Evolutionary conservation across 2,888 invertebrate species (phyloP), one percentile per base, ranked within the genome.

Genomic region (Megalurothrips usitatus): DNA sequence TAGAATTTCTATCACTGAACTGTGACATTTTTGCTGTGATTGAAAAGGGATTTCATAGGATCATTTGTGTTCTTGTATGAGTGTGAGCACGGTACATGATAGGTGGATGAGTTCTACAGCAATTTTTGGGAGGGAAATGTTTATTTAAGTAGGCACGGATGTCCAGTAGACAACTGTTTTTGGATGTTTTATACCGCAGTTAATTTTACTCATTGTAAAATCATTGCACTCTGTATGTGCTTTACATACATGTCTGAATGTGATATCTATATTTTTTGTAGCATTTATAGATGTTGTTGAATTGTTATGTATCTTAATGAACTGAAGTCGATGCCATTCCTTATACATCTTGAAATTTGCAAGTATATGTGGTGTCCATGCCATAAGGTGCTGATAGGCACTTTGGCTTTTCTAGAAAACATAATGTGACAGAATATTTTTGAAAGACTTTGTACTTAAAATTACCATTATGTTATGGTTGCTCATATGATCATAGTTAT

Each of bases 21-120:
- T 75, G 68, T 75, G 68, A 75, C 68, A 26, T 26, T 12, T 23
- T 12, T 75, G 68, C 68, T 75, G 68, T 75, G 68, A 75, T 75
- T 75, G 68, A 75, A 26, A 23, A 26, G 17, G 34, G 34, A 4
- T 43, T 43, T 43, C 34, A 43, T 6, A 43, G 34, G 34, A 43
- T 2, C 34, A 43, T 43, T 4, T 43, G 34, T 43, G 34, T 6
- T 43, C 34, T 43, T 43, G 34, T 6, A 43, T 43, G 34, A 43
- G 34, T 43, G 34, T 6, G 6, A 6, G 34, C 34, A 43, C 3
- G 2, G 6, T 43, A 43, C 34, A 43, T 6, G 34, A 43, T 43
- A 2, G 6, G 34, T 43, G 34, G 34, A 43, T 43, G 3, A 43
- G 34, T 43, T 6, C 6, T 4, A 43, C 34, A 43, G 34, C 34